A percentile compares a stretch with the other conserved stretches of the same genome.
These are phyloP conservation scores for Amphipoea oculea DNA, from an alignment of 2,888 invertebrate species.

Conservation along the genomic window DNA sequence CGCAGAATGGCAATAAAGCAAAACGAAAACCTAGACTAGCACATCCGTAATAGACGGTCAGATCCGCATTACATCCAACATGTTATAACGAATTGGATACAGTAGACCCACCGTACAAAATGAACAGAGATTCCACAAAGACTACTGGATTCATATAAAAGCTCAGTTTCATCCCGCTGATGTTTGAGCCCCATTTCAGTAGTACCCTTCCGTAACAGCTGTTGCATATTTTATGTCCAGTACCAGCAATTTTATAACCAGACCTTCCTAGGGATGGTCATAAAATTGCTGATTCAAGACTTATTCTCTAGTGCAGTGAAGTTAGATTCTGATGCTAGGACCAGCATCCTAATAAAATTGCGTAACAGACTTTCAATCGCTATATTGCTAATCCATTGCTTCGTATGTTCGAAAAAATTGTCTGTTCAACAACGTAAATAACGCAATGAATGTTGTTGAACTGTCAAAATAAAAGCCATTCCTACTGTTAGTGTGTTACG, in stretches of 20 bases:
- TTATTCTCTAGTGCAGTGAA: neutral
- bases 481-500: neutral
- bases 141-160: neutral
- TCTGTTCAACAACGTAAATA: neutral
- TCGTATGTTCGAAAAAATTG: neutral
- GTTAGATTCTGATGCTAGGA: neutral
- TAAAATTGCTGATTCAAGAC: neutral
- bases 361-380: neutral
- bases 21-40: slow-evolving; percentile 52
- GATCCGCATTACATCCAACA: slow-evolving; percentile 56
- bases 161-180: neutral
- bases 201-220: neutral
- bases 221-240: neutral
- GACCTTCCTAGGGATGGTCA: neutral
- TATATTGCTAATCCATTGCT: neutral
- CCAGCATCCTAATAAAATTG: neutral
- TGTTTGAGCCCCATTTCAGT: neutral
- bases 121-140: neutral
- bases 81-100: slow-evolving; percentile 16
- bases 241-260: neutral
- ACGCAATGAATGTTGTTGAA: neutral
- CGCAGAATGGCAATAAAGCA: slow-evolving; percentile 56
- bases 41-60: slow-evolving; percentile 48
- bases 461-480: neutral
- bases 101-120: slow-evolving; percentile 19